Base-by-base conservation (phyloP, 2,888 invertebrate genomes). In the Leptinotarsa peninsularis region DNA sequence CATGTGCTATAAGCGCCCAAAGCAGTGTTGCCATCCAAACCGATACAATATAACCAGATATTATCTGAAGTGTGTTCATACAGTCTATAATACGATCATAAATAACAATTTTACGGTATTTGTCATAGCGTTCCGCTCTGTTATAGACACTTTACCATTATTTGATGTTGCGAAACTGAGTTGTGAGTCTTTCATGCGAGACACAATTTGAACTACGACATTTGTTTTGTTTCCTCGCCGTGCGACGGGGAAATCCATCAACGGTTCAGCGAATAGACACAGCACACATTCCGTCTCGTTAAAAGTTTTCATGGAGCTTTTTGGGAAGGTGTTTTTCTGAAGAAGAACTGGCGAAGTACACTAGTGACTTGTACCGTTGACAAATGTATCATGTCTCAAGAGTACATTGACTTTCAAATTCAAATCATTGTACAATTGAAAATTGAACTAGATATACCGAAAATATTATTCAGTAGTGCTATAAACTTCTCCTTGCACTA, bases 61-160 rank as follows among this genome's bases (percentile, higher is more conserved):
- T 71, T 67, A 78, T 79, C 77, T 79, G 74, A 74, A 77, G 77
- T 76, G 75, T 67, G 76, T 72, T 77, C 77, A 72, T 74, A 76
- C 73, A 72, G 75, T 73, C 74, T 75, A 75, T 79, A 80, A 79
- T 79, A 76, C 68, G 73, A 71, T 69, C 74, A 69, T 81, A 79
- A 81, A 81, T 81, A 81, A 81, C 78, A 75, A 79, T 81, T 81
- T 81, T 80, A 81, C 76, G 79, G 78, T 78, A 79, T 78, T 76
- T 78, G 78, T 78, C 81, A 78, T 74, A 71, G 72, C 69, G 76
- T 77, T 67, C 18, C 71, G 72, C 60, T 75, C 78, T 74, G 76
- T 78, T 67, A 79, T 76, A 71, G 78, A 76, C 74, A 78, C 77
- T 77, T 72, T 58, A 72, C 73, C 66, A 76, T 78, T 78, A 80